A percentile compares a stretch with the other conserved stretches of the same genome.
These are phyloP conservation scores for Ditula angustiorana DNA, from an alignment of 2,888 invertebrate species.

Conservation along the genomic window DNA sequence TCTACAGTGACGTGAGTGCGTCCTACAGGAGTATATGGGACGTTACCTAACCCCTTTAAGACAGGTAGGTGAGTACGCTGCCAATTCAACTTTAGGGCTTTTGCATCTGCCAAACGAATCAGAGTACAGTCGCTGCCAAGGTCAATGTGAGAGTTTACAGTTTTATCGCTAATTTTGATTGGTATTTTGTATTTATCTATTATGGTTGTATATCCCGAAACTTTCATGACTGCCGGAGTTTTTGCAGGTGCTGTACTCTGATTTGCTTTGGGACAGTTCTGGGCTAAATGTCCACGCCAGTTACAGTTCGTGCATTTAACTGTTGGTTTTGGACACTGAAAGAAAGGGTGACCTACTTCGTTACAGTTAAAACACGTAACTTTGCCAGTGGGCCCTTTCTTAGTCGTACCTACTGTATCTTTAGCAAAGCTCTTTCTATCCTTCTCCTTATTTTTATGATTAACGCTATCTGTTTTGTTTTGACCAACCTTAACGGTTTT, in stretches of 20 bases:
- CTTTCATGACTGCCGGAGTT: background rate
- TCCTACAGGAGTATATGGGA: conserved; percentile 1
- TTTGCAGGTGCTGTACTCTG: background rate
- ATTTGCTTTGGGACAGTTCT: background rate
- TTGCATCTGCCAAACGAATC: conserved; percentile 39
- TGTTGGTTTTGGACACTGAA: conserved; percentile 38
- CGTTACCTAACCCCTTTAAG: conserved; percentile 28
- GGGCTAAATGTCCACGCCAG: conserved; percentile 21
- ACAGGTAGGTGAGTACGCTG: conserved; percentile 11
- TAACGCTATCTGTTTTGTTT: background rate
- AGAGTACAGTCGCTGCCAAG: conserved; percentile 49
- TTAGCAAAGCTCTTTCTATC: background rate
- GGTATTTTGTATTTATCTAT: conserved; percentile 35
- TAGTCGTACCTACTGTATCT: background rate
- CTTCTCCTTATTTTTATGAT: background rate
- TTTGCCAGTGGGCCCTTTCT: too few relatives aligned
- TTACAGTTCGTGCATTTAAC: conserved; percentile 32
- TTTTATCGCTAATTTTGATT: conserved; percentile 31
- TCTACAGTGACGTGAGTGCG: background rate
- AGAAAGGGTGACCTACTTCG: conserved; percentile 43
- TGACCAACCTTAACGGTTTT: background rate
- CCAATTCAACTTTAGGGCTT: conserved; percentile 16
- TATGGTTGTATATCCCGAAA: background rate
- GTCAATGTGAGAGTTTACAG: conserved; percentile 43
- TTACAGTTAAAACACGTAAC: too few relatives aligned